These are phyloP conservation scores for Chloropsis hardwickii DNA, from an alignment of 2,113 vertebrate genomes.

Conservation along the genomic window DNA sequence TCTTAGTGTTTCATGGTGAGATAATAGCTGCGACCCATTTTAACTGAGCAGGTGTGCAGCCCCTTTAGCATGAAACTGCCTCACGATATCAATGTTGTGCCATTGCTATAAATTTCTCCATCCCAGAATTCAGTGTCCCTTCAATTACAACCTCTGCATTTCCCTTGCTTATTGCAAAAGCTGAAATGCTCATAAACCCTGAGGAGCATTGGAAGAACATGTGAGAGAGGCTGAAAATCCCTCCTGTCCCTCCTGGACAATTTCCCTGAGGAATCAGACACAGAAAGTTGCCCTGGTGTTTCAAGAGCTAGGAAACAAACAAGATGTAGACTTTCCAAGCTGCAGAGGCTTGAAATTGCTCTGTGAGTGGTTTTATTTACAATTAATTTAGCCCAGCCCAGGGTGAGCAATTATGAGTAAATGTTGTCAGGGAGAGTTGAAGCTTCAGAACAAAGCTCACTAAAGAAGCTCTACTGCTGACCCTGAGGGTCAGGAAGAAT, in stretches of 20 bases:
- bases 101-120: background rate
- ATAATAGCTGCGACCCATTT: background rate
- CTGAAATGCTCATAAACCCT: background rate
- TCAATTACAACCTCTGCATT: background rate
- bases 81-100: accelerated
- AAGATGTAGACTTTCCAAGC: background rate
- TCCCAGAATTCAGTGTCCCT: background rate
- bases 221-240: background rate
- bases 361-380: background rate
- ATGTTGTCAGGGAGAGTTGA: background rate
- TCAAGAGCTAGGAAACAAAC: background rate
- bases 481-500: background rate
- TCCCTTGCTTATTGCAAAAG: background rate
- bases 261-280: background rate
- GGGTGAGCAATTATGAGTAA: background rate
- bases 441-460: background rate
- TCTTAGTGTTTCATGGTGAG: background rate
- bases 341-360: background rate
- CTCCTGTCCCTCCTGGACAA: background rate
- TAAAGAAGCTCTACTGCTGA: background rate
- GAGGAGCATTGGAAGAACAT: background rate
- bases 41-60: background rate
- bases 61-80: background rate
- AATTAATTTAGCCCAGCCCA: background rate
- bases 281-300: background rate